Evolutionary conservation across 2,888 invertebrate species (phyloP).

Genomic region (Ophion costatus): DNA sequence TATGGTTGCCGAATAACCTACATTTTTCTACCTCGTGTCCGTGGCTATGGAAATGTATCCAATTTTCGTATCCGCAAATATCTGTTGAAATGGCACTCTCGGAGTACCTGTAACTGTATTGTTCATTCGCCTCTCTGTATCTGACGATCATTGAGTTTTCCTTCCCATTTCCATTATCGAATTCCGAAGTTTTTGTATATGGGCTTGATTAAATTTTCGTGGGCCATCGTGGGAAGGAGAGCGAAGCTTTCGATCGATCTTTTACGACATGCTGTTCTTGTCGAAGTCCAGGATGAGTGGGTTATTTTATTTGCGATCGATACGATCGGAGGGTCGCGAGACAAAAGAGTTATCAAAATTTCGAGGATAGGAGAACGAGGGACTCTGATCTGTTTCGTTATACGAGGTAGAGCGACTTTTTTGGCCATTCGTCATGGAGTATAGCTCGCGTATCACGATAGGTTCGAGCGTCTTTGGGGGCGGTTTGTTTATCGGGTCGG

Average conservation of each 20-base stretch:
- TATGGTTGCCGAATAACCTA: no score
- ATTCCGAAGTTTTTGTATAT: no score
- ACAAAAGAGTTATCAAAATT: slow-evolving; percentile 2
- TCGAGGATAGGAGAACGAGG: background rate
- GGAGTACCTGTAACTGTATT: no score
- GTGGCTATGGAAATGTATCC: no score
- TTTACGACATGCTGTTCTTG: background rate
- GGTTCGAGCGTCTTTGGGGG: background rate
- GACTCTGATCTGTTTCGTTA: background rate
- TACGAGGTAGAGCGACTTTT: background rate
- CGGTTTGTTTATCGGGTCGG: slow-evolving; percentile 12
- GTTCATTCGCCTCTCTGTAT: no score
- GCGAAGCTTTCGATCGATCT: background rate
- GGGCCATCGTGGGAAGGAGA: no score
- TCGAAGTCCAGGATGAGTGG: background rate
- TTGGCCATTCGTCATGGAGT: background rate
- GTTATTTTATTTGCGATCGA: background rate
- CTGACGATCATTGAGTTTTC: no score
- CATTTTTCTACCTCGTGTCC: no score
- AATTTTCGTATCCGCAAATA: no score
- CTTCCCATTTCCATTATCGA: no score
- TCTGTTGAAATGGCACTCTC: no score
- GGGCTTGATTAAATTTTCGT: no score
- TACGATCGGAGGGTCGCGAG: background rate
- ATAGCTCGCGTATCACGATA: background rate